Base-by-base conservation (phyloP, 2,888 invertebrate genomes). In the Drosophila kambysellisi region DNA sequence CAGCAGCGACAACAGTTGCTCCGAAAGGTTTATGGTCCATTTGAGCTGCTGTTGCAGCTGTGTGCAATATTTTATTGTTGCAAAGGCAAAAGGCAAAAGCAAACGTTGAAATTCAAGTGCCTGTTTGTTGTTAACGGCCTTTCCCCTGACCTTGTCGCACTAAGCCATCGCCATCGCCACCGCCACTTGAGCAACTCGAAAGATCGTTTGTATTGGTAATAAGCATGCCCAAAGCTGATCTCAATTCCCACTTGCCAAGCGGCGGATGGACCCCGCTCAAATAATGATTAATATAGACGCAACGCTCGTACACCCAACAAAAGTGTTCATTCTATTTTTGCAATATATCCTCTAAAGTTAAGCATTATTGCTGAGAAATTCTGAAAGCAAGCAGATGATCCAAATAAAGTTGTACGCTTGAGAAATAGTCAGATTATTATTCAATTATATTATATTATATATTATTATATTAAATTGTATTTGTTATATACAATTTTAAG, bases 21-120 rank as follows among this genome's bases (percentile, higher is more conserved):
- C 73, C 83, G 81, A 85, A 88, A 85, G 89, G 83, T 85, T 86
- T 88, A 77, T 85, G 84, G 89, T 86, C 89, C 84, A 85, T 88
- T 85, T 88, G 82, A 79, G 80, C 68, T 46, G 80, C 89, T 84
- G 88, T 82, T 89, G 88, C 89, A 87, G 89, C 89, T 87, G 86
- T 88, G 83, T 74, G 87, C 84, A 82, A 74, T 80, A 79, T 79
- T 74, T 79, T 73, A 76, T 69, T 65, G 33, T 56, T 59, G 67
- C 51, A 33, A 48, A 48, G 63, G 37, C 32, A 39, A 58, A 39
- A 56, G 51, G n/a, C 51, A 32, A 48, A 52, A 67, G 37, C 32
- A 39, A 58, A 39, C 59, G 51, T 39, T 62, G 63, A 65, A 74
- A 53, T 48, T 70, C 73, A 73, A 73, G 77, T 53, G 70, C 20